phyloP scores from a whole-genome alignment of 2,113 vertebrate species.

The Pterocles gutturalis region DNA sequence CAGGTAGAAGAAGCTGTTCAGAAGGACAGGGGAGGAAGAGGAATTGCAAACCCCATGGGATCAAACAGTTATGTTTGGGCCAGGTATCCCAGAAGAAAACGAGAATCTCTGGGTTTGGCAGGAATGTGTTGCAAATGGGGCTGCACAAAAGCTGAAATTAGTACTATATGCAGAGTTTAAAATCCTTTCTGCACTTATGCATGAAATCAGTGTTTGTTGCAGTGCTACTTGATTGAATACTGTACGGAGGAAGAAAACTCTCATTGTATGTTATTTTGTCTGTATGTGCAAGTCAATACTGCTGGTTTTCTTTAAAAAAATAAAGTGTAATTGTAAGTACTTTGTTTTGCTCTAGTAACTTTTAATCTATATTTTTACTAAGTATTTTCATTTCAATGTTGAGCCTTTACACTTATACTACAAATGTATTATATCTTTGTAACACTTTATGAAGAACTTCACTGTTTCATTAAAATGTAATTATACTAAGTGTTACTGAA shows the following conservation, averaged over 20 bases:
- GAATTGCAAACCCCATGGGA: neutral
- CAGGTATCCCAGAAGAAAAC: slow-evolving; percentile 75
- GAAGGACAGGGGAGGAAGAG: slow-evolving; percentile 19
- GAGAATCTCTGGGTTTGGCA: slow-evolving; percentile 85
- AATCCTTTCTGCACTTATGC: neutral
- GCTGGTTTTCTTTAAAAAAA: neutral
- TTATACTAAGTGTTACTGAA: neutral
- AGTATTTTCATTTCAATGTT: neutral
- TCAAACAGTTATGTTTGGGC: slow-evolving; percentile 55
- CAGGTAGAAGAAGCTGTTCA: slow-evolving; percentile 31
- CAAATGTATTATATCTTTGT: slow-evolving; percentile 4
- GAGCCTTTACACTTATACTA: neutral
- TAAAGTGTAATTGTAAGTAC: neutral
- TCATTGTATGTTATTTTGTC: slow-evolving; percentile 28
- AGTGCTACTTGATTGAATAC: neutral
- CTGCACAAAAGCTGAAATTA: slow-evolving; percentile 89
- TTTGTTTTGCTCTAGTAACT: slow-evolving; percentile 31
- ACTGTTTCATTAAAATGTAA: slow-evolving; percentile 47
- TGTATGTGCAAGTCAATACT: neutral
- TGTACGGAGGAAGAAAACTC: neutral
- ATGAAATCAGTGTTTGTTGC: slow-evolving; percentile 10
- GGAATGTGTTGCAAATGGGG: slow-evolving; percentile 89
- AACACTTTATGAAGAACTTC: neutral
- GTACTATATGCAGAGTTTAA: slow-evolving; percentile 84
- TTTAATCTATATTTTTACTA: slow-evolving; percentile 16